phyloP scores from a whole-genome alignment of 2,113 vertebrate species.

The Pyrgilauda ruficollis region DNA sequence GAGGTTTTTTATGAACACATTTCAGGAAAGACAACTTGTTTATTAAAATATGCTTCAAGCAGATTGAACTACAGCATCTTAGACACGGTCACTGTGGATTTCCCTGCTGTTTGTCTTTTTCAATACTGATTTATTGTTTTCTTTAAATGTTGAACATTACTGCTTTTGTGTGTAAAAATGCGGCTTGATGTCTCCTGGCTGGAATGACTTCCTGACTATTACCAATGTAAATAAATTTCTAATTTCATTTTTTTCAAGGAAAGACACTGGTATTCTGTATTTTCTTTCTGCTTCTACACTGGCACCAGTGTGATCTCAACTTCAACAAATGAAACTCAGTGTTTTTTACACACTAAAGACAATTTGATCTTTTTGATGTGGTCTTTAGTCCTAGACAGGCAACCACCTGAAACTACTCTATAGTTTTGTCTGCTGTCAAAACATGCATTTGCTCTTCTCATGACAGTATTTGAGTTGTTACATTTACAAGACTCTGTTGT shows the following conservation, averaged over 20 bases:
- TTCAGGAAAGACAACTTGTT: background rate
- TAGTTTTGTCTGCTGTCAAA: background rate
- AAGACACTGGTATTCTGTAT: background rate
- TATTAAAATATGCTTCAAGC: background rate
- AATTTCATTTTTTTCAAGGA: background rate
- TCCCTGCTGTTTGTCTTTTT: background rate
- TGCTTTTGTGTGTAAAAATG: background rate
- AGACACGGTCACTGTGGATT: background rate
- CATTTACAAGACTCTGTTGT: background rate
- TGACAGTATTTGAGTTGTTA: background rate
- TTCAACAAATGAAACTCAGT: background rate
- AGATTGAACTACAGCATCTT: background rate
- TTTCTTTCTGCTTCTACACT: background rate
- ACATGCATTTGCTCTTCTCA: background rate
- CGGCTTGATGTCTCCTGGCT: background rate
- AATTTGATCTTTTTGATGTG: conserved; percentile 31
- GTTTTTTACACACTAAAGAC: background rate
- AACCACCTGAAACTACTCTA: background rate
- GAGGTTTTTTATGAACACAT: background rate
- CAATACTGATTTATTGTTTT: background rate
- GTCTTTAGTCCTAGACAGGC: background rate
- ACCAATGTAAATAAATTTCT: background rate
- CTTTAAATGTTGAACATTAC: background rate
- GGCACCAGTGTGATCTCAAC: background rate
- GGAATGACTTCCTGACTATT: background rate